A percentile compares a stretch with the other conserved stretches of the same genome.
Evolutionary conservation across 2,888 invertebrate genomes (phyloP).

Genomic region (Rhingia campestris): DNA sequence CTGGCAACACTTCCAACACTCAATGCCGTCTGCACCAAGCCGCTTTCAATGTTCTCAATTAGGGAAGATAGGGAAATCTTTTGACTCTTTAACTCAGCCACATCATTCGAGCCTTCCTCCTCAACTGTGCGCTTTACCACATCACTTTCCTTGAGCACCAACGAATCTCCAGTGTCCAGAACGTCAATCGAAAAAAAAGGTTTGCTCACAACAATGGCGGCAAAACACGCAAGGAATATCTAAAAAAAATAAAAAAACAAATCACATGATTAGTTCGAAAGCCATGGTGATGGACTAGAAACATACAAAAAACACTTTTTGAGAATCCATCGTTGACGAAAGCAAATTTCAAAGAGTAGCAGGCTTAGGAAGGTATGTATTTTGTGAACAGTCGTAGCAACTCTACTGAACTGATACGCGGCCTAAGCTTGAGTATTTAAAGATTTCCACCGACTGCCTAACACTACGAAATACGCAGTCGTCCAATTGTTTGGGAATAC

Average conservation of each 20-base stretch:
- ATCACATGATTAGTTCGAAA: conserved; percentile 23
- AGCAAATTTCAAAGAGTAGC: background rate
- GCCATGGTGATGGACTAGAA: conserved; percentile 2
- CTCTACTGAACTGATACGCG: conserved; percentile 54
- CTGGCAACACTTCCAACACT: conserved; percentile 76
- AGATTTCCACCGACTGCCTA: conserved; percentile 39
- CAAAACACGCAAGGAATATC: conserved; percentile 36
- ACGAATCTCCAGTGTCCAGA: conserved; percentile 38
- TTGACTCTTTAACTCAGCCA: conserved; percentile 75
- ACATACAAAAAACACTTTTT: conserved; percentile 54
- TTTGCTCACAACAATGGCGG: conserved; percentile 16
- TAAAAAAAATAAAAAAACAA: conserved; percentile 22
- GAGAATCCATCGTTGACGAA: conserved; percentile 38
- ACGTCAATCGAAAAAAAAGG: conserved; percentile 46
- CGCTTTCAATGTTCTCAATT: conserved; percentile 79
- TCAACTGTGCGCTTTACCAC: conserved; percentile 46
- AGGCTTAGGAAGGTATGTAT: conserved; percentile 18
- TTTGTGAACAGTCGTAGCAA: conserved; percentile 40
- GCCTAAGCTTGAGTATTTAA: conserved; percentile 64
- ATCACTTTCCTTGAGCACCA: conserved; percentile 33
- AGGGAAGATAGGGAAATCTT: conserved; percentile 79
- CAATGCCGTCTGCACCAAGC: conserved; percentile 78
- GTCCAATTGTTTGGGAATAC: conserved; percentile 38
- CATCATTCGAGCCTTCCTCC: conserved; percentile 41
- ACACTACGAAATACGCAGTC: conserved; percentile 47